phyloP scores from a whole-genome alignment of 2,888 invertebrate species.

The Lepidocyrtinus sp. region DNA sequence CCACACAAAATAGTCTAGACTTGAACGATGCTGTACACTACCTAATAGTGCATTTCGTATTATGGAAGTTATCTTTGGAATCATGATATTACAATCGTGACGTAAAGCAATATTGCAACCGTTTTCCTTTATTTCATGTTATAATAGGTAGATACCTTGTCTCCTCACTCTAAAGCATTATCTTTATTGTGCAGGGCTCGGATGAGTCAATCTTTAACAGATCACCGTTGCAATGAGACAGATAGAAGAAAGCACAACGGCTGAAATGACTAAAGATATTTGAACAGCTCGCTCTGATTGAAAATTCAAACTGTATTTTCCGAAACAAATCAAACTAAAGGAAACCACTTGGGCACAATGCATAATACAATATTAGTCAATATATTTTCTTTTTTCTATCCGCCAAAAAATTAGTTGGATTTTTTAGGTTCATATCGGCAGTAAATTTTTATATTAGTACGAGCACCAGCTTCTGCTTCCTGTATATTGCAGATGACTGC shows the following conservation, averaged over 20 bases:
- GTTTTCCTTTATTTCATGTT: not conserved
- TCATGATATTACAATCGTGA: not conserved
- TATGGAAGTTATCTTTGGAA: not conserved
- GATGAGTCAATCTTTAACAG: slow-evolving; percentile 5
- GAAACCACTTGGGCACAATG: not conserved
- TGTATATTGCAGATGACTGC: not conserved
- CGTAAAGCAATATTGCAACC: not conserved
- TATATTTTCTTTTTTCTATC: not conserved
- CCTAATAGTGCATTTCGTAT: not conserved
- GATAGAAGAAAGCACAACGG: not conserved
- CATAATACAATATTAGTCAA: not conserved
- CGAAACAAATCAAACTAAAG: not conserved
- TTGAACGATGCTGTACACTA: not conserved
- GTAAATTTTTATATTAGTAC: not conserved
- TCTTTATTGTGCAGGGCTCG: not conserved
- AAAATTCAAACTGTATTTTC: not conserved
- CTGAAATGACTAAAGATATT: not conserved
- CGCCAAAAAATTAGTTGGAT: not conserved
- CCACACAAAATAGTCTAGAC: not conserved
- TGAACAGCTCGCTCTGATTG: not conserved
- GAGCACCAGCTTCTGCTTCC: not conserved
- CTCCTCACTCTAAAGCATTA: not conserved
- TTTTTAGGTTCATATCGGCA: not conserved
- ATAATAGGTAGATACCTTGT: too few relatives aligned
- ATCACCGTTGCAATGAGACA: not conserved